Conservation (phyloP, 2,797 vertebrate genomes). For the Myripristis murdjan region DNA sequence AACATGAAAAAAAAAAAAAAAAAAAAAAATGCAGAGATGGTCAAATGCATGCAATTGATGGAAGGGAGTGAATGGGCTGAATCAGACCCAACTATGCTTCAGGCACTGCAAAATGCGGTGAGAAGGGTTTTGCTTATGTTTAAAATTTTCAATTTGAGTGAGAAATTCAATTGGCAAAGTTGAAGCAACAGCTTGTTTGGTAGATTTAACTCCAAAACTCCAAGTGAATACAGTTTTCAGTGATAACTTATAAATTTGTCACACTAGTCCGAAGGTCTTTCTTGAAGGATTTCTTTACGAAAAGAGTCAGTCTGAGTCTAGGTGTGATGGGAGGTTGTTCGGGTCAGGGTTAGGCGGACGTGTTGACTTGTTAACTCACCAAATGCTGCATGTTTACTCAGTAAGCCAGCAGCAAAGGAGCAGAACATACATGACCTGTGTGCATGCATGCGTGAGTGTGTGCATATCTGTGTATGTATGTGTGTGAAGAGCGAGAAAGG, state of each 20-base stretch:
- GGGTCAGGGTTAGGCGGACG: slow-evolving; percentile 15
- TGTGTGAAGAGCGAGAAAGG: slow-evolving; percentile 31
- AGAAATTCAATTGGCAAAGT: no score
- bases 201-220: no score
- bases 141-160: no score
- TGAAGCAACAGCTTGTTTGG: no score
- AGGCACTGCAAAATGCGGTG: no score
- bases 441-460: slow-evolving; percentile 15
- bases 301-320: not conserved
- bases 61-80: no score
- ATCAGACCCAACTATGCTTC: no score
- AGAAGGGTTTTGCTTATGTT: no score
- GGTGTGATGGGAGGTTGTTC: slow-evolving; percentile 20
- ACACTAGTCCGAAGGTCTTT: not conserved
- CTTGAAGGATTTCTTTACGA: not conserved
- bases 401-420: slow-evolving; percentile 18
- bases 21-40: no score
- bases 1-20: no score
- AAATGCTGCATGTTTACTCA: slow-evolving; percentile 49
- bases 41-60: no score
- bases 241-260: not conserved
- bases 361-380: slow-evolving; percentile 40
- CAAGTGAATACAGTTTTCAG: no score
- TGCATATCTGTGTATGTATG: slow-evolving; percentile 26
- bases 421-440: slow-evolving; percentile 39